Evolutionary conservation across 2,797 vertebrate species (phyloP), one percentile per base, ranked within the genome.

Genomic region (Falco concolor): DNA sequence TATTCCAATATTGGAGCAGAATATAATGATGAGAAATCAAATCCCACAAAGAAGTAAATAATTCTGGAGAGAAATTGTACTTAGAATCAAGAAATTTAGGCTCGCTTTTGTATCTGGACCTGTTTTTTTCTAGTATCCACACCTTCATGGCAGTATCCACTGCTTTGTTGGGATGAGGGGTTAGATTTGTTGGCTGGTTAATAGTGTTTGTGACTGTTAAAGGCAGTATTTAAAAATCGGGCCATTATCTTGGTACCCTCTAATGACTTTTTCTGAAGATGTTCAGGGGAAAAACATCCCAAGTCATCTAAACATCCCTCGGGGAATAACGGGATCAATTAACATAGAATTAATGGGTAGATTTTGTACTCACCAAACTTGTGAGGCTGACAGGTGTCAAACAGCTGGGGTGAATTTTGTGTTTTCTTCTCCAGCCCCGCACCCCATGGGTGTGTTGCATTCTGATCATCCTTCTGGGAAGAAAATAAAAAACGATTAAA

Each of bases 121-220:
- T 19, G 9, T 12, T 47, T 54, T 52, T 63, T 53, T 40, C 9
- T 40, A 13, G 23, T 38, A 36, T 73, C 19, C 22, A 34, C 28
- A 1, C 2, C 12, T 65, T 87, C 52, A 13, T n/a, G 13, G 1
- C 1, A 1, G 21, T 57, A 44, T 2, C 28, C 8, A 4, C 5
- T 68, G 53, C 60, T 69, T 30, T 50, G 44, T 65, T 65, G 38
- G 73, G 47, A 47, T 15, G 25, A 65, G 40, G 34, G 34, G 4
- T 21, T 77, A 47, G 70, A 17, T 61, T 57, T 53, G 16, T 57
- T 79, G 34, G 34, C 14, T 49, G 10, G 22, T 57, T 85, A 60
- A 21, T 6, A 20, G n/a, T 10, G 20, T 38, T 68, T 72, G 44
- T 34, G 36, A 44, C 47, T 72, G 4, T 63, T 83, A 30, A 82